Evolutionary conservation across 2,113 vertebrate genomes (phyloP), one percentile per base, ranked within the genome.

Genomic region (Glaucidium brasilianum): DNA sequence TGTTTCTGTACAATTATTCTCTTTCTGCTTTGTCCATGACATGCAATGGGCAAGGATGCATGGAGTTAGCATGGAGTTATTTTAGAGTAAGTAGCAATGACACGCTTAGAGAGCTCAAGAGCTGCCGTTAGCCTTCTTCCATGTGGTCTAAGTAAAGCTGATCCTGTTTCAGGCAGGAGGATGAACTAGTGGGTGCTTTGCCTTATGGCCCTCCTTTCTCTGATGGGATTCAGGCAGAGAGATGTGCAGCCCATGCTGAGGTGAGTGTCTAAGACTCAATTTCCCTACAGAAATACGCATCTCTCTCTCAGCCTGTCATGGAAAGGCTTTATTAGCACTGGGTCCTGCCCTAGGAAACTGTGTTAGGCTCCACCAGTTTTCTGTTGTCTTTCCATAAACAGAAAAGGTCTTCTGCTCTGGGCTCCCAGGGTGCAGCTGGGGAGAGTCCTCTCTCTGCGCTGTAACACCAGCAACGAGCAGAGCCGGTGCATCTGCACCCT

Each of bases 1-100:
- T 49, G 64, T 10, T 62, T 60, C 60, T 79, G 15, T 22, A 4
- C n/a, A 2, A 2, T 41, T 32, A 0, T 55, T 66, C 49, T 49
- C 66, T 20, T 69, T 20, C 49, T 47, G 52, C 29, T 63, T 82
- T 0, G 1, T 7, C 73, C 0, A 0, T 41, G 64, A 25, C 5
- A 3, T 30, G 37, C 43, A 29, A 6, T 15, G 53, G 32, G 20
- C 8, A 25, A 11, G 58, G 45, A 16, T 21, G 50, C 11, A 0
- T 1, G 21, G 43, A 25, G 45, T 5, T 37, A 34, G 35, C 15
- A 15, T 18, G 79, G 73, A 55, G 39, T 34, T 74, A 1, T 22
- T 69, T 39, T 30, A 71, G 47, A 45, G 45, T 15, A 12, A 63
- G 58, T 9, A 60, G 49, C n/a, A 26, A 18, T 43, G 80, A 25